Percentiles rank a stretch among this genome's conserved stretches.
These are phyloP conservation scores for Automeris io DNA, from an alignment of 2,888 invertebrate genomes.

Conservation along the genomic window DNA sequence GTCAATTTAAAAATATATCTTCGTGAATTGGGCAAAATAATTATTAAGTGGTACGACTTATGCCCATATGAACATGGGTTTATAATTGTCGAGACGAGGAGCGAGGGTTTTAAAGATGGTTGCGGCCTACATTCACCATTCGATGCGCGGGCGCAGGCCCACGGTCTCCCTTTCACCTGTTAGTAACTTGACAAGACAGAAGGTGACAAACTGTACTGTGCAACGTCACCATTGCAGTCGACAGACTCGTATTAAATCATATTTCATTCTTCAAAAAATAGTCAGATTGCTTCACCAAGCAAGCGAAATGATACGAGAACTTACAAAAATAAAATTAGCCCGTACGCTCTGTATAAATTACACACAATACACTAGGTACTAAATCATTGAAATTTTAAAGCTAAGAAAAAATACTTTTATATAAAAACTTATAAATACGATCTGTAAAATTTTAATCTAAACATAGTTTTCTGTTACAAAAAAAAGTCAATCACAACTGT, in stretches of 20 bases:
- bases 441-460: no score
- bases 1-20: background rate
- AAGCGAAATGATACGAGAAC: no score
- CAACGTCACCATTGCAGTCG: slow-evolving; percentile 47
- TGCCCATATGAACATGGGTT: slow-evolving; percentile 40
- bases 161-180: slow-evolving; percentile 47
- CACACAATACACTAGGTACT: no score
- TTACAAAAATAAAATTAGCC: no score
- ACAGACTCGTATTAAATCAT: slow-evolving; percentile 32
- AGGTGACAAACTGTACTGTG: slow-evolving; percentile 27
- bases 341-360: no score
- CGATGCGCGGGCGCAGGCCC: slow-evolving; percentile 56
- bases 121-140: slow-evolving; percentile 74
- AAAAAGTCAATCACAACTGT: no score
- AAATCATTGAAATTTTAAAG: no score
- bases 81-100: slow-evolving; percentile 56
- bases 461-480: no score
- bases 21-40: background rate
- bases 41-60: no score
- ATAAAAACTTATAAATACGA: no score
- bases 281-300: no score
- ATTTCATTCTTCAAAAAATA: slow-evolving; percentile 45
- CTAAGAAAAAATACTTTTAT: no score
- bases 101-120: slow-evolving; percentile 70
- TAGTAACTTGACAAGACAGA: slow-evolving; percentile 22